Percentiles rank a stretch among this genome's conserved stretches.
Evolutionary conservation across 2,888 invertebrate species (phyloP).

Genomic region (Diarsia rubi): DNA sequence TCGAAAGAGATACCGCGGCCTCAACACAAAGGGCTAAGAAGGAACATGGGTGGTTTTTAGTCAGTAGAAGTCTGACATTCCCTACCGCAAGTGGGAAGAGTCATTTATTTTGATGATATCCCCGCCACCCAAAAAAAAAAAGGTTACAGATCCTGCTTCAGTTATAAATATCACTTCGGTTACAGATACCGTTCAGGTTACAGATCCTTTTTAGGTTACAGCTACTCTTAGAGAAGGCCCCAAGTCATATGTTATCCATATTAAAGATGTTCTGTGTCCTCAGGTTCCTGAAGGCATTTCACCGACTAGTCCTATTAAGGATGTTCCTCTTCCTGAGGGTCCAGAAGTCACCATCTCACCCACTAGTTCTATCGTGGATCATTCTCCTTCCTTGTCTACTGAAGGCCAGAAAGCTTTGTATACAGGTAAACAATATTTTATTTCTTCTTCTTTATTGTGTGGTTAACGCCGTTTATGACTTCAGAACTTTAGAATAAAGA

Average conservation of each 20-base stretch:
- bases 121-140: no score
- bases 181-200: not conserved
- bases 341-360: not conserved
- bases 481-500: no score
- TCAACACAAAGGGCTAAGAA: no score
- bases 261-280: not conserved
- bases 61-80: no score
- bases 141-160: no score
- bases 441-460: not conserved
- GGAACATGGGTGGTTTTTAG: no score
- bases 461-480: no score
- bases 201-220: not conserved
- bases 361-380: not conserved
- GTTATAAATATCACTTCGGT: not conserved
- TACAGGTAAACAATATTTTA: conserved; percentile 1
- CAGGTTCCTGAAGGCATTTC: not conserved
- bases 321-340: not conserved
- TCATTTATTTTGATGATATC: no score
- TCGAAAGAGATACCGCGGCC: no score
- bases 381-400: not conserved
- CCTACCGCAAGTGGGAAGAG: no score
- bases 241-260: not conserved
- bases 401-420: not conserved
- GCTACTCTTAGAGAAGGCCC: not conserved
- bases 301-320: not conserved